Evolutionary conservation across 2,797 vertebrate species (phyloP).

Genomic region (Triplophysa yarkandensis): DNA sequence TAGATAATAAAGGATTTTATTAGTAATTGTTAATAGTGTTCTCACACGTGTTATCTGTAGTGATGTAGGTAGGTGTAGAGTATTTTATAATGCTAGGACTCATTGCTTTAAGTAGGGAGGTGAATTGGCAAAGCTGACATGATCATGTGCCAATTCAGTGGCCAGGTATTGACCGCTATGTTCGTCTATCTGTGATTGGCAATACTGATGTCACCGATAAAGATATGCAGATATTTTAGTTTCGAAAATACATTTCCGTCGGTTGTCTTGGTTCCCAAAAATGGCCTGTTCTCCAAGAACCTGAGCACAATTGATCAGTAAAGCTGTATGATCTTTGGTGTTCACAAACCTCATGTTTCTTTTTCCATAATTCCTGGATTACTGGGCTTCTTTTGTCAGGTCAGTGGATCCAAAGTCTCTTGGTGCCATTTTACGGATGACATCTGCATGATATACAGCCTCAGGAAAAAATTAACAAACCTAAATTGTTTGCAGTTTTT

Average conservation of each 20-base stretch:
- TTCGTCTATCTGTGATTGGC: background rate
- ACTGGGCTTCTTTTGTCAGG: conserved; percentile 23
- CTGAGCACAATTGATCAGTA: background rate
- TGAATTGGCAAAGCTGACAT: no score
- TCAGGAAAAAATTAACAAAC: no score
- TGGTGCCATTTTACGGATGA: no score
- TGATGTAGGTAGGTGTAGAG: no score
- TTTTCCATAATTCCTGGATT: conserved; percentile 44
- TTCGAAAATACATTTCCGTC: no score
- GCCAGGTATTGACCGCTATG: background rate
- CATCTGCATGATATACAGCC: no score
- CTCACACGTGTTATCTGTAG: background rate
- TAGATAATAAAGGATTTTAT: background rate
- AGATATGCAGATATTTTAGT: background rate
- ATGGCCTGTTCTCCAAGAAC: background rate
- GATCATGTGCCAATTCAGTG: background rate
- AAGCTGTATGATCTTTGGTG: conserved; percentile 32
- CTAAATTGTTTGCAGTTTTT: no score
- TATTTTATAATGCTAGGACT: no score
- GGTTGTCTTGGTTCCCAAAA: background rate
- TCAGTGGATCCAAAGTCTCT: conserved; percentile 23
- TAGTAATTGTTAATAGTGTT: background rate
- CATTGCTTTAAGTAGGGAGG: no score
- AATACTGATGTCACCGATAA: background rate
- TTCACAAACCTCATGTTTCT: conserved; percentile 9